A percentile compares a stretch with the other conserved stretches of the same genome.
These are phyloP conservation scores for Perizoma flavofasciatum DNA, from an alignment of 2,888 invertebrate species.

Conservation along the genomic window DNA sequence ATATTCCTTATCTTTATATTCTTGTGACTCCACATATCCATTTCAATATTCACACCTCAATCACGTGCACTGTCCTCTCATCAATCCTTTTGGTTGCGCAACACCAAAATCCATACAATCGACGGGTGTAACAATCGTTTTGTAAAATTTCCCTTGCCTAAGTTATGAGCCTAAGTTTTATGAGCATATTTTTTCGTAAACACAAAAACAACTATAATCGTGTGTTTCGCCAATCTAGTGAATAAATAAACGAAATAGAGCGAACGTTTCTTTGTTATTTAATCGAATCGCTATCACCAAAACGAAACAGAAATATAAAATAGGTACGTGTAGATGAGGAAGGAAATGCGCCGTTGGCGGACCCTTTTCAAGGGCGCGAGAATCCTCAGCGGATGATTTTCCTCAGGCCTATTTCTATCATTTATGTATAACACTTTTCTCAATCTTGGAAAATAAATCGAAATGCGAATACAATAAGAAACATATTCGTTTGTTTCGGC, in stretches of 20 bases:
- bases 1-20: too few species aligned
- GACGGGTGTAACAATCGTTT: too few species aligned
- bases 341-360: slow-evolving; percentile 50
- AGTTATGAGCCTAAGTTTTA: too few species aligned
- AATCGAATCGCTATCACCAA: slow-evolving; percentile 42
- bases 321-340: slow-evolving; percentile 42
- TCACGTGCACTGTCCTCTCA: too few species aligned
- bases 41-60: too few species aligned
- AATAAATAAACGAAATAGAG: slow-evolving; percentile 30
- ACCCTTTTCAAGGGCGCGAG: slow-evolving; percentile 56
- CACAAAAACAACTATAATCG: slow-evolving; percentile 14
- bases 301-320: slow-evolving; percentile 37
- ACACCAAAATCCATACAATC: too few species aligned
- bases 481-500: slow-evolving; percentile 18
- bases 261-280: slow-evolving; percentile 38
- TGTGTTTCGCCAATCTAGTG: slow-evolving; percentile 8
- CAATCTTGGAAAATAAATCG: slow-evolving; percentile 14
- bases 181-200: not conserved
- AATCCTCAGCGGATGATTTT: slow-evolving; percentile 49
- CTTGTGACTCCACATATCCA: too few species aligned
- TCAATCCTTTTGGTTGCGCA: too few species aligned
- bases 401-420: slow-evolving; percentile 38
- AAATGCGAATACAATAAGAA: slow-evolving; percentile 14
- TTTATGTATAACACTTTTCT: slow-evolving; percentile 26
- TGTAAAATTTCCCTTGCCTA: too few species aligned